A percentile compares a stretch with the other conserved stretches of the same genome.
Conservation (phyloP, 1,140 invertebrate genomes). For the Diorhabda carinulata region DNA sequence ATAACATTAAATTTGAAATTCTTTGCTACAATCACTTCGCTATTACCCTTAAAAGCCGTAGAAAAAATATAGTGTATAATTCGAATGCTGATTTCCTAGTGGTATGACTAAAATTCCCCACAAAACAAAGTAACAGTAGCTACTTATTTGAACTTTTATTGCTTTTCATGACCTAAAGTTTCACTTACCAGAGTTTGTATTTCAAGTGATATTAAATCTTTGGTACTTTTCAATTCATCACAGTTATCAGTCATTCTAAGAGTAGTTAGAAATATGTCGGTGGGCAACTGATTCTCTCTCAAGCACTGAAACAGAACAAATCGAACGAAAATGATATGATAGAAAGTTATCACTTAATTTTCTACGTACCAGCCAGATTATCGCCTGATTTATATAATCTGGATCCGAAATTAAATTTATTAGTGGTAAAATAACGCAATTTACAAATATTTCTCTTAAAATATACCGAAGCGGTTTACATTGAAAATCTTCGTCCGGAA, state of each 20-base stretch:
- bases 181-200: slow-evolving; percentile 65
- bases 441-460: slow-evolving; percentile 76
- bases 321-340: background rate
- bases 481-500: slow-evolving; percentile 81
- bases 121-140: too few relatives aligned
- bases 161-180: background rate
- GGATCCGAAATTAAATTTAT: slow-evolving; percentile 84
- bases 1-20: too few relatives aligned
- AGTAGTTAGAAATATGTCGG: slow-evolving; percentile 78
- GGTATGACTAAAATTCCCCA: too few relatives aligned
- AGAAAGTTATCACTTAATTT: background rate
- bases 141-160: too few relatives aligned
- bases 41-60: too few relatives aligned
- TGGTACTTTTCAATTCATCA: slow-evolving; percentile 76
- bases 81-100: too few relatives aligned
- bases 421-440: slow-evolving; percentile 74
- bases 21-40: too few relatives aligned
- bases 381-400: slow-evolving; percentile 89
- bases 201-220: slow-evolving; percentile 74
- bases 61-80: too few relatives aligned
- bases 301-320: slow-evolving; percentile 61
- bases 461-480: slow-evolving; percentile 76
- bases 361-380: slow-evolving; percentile 79
- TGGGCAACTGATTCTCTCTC: slow-evolving; percentile 68
- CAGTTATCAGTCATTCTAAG: slow-evolving; percentile 72